Conservation (phyloP, 2,797 vertebrate species). For the Mormyrus proboscirostris region DNA sequence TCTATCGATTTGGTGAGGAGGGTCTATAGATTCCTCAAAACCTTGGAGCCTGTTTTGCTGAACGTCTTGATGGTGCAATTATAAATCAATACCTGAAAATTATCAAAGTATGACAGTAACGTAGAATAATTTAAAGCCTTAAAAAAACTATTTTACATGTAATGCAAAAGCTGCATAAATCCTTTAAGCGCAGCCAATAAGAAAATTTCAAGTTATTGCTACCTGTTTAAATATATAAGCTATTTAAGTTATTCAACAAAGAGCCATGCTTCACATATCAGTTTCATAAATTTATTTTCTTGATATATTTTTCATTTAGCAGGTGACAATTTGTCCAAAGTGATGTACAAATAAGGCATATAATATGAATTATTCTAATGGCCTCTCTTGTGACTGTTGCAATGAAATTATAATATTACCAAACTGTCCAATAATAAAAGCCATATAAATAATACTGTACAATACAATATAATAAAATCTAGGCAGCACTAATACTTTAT, state of each 20-base stretch:
- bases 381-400: background rate
- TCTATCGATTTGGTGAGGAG: background rate
- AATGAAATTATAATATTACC: background rate
- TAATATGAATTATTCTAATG: background rate
- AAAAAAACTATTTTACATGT: background rate
- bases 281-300: background rate
- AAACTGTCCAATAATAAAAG: background rate
- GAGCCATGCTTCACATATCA: background rate
- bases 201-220: background rate
- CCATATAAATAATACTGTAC: background rate
- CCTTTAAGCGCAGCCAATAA: background rate
- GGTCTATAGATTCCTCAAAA: slow-evolving; percentile 1
- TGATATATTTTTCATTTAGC: background rate
- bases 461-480: background rate
- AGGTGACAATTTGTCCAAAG: background rate
- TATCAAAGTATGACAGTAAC: background rate
- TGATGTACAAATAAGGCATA: background rate
- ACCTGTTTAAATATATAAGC: background rate
- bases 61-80: background rate
- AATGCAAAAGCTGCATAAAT: background rate
- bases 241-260: background rate
- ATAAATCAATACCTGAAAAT: background rate
- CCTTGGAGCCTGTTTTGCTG: background rate
- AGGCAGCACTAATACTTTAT: background rate
- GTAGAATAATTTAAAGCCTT: background rate